These are phyloP conservation scores for Mus pahari DNA, from an alignment of 2,113 vertebrate species.

Conservation along the genomic window DNA sequence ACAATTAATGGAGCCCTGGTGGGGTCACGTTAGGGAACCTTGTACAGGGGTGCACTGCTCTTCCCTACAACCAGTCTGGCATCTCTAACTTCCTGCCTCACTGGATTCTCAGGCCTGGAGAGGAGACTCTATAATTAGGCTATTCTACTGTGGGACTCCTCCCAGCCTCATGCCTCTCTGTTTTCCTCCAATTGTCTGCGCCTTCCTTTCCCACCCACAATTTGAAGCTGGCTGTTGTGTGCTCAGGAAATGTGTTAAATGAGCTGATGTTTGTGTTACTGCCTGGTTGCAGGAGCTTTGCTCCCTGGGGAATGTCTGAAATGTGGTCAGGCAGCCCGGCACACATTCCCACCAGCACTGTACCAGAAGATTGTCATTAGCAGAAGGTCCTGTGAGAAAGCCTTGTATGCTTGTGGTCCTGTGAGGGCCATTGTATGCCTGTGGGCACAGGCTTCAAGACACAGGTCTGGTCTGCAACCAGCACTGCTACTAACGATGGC, in stretches of 20 bases:
- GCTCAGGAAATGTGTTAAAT: constrained; percentile 75
- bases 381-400: neutral
- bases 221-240: constrained; percentile 52
- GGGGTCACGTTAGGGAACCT: constrained; percentile 4
- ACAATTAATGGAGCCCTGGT: neutral
- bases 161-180: constrained; percentile 40
- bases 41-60: neutral
- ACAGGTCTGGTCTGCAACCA: neutral
- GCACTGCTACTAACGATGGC: rapidly evolving
- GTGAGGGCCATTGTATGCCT: neutral
- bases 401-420: neutral
- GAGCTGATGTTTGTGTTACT: constrained; percentile 56
- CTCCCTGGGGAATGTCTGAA: constrained; percentile 19
- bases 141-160: constrained; percentile 68
- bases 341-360: neutral
- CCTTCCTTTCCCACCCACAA: constrained; percentile 78
- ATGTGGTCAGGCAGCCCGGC: neutral
- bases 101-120: constrained; percentile 59
- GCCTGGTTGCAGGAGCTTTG: neutral
- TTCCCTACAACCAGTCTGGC: neutral
- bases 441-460: neutral
- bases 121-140: constrained; percentile 75
- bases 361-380: neutral
- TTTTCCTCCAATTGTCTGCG: constrained; percentile 80
- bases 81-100: constrained; percentile 67